These are phyloP conservation scores for Dendropsophus ebraccatus DNA, from an alignment of 2,113 vertebrate species.

Conservation along the genomic window DNA sequence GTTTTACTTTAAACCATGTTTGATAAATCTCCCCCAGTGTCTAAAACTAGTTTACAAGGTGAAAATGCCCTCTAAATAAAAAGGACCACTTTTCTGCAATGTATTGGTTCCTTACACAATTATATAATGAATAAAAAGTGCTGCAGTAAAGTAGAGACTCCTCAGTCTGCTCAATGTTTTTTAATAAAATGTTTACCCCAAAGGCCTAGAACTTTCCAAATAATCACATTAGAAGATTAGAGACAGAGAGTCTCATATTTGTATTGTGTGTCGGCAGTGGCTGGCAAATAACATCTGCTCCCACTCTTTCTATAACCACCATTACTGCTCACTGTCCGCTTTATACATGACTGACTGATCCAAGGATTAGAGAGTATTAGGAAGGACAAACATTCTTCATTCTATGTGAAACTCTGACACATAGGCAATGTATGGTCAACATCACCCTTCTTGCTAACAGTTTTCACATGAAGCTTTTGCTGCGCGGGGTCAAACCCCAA, in stretches of 20 bases:
- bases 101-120: not conserved
- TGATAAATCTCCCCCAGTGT: no score
- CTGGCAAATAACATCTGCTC: conserved; percentile 58
- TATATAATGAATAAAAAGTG: not conserved
- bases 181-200: conserved; percentile 28
- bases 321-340: conserved; percentile 52
- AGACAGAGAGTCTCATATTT: conserved; percentile 35
- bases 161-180: not conserved
- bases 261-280: conserved; percentile 43
- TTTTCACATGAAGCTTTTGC: not conserved
- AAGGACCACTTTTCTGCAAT: not conserved
- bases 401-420: conserved; percentile 40
- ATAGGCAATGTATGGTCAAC: not conserved
- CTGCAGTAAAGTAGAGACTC: not conserved
- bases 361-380: conserved; percentile 56
- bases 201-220: conserved; percentile 47
- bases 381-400: conserved; percentile 49
- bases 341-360: conserved; percentile 57
- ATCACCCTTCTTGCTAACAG: not conserved
- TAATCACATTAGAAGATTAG: conserved; percentile 56
- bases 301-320: conserved; percentile 52
- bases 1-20: no score
- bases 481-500: not conserved
- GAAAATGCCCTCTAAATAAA: not conserved
- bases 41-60: no score